Percentiles rank a stretch among this genome's conserved stretches.
These are phyloP conservation scores for Dioctria rufipes DNA, from an alignment of 2,888 invertebrate genomes.

Conservation along the genomic window DNA sequence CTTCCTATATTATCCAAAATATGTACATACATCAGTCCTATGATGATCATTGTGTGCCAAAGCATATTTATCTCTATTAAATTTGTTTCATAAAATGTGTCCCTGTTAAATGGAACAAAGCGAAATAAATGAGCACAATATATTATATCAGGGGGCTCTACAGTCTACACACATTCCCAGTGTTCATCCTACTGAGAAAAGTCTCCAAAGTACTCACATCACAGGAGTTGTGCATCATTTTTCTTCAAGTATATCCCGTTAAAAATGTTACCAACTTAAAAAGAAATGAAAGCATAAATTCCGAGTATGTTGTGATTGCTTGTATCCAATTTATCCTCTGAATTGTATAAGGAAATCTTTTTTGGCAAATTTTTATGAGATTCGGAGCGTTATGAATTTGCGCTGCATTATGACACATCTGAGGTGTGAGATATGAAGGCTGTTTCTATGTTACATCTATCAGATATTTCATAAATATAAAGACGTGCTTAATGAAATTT, in stretches of 20 bases:
- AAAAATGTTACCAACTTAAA: conserved; percentile 47
- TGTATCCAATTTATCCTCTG: conserved; percentile 45
- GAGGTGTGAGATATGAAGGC: conserved; percentile 29
- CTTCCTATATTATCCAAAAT: too few relatives aligned
- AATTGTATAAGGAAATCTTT: conserved; percentile 46
- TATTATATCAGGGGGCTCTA: conserved; percentile 33
- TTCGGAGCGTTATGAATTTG: conserved; percentile 39
- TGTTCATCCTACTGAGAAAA: conserved; percentile 32
- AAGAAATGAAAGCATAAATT: conserved; percentile 50
- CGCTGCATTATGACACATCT: conserved; percentile 4
- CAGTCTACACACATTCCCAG: conserved; percentile 15
- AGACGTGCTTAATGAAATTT: too few relatives aligned
- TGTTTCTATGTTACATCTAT: too few relatives aligned
- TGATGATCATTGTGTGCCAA: conserved; percentile 8
- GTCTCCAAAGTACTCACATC: conserved; percentile 42
- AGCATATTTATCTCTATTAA: conserved; percentile 33
- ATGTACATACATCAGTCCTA: neutral
- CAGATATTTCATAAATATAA: too few relatives aligned
- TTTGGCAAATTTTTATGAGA: conserved; percentile 43
- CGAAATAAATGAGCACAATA: conserved; percentile 46
- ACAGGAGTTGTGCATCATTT: conserved; percentile 10
- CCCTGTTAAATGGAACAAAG: conserved; percentile 43
- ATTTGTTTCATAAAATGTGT: conserved; percentile 47
- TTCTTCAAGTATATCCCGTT: conserved; percentile 43
- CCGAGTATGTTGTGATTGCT: conserved; percentile 40